A percentile compares a stretch with the other conserved stretches of the same genome.
These are phyloP conservation scores for Stigmatopora argus DNA, from an alignment of 2,113 vertebrate genomes.

Conservation along the genomic window DNA sequence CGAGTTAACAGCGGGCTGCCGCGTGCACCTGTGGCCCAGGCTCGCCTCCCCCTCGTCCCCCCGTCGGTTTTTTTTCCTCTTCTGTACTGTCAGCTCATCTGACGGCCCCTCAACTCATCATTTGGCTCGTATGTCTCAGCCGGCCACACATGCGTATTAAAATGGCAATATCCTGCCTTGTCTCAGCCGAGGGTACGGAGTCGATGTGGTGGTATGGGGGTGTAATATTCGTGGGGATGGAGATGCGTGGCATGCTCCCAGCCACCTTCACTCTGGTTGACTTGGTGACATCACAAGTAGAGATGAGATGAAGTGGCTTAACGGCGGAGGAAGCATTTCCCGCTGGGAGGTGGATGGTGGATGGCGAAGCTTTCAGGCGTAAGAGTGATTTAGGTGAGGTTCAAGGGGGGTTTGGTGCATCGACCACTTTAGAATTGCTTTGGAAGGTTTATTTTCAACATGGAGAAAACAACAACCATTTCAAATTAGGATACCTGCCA, in stretches of 20 bases:
- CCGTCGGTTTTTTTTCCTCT: not conserved
- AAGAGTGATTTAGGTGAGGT: not conserved
- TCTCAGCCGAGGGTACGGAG: not conserved
- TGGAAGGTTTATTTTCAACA: not conserved
- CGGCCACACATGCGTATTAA: conserved; percentile 9
- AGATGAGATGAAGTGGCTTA: conserved; percentile 7
- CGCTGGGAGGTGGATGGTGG: conserved; percentile 4
- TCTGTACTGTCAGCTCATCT: conserved; percentile 20
- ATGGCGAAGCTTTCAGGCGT: not conserved
- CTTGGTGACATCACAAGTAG: conserved; percentile 5
- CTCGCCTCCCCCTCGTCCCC: too few species aligned
- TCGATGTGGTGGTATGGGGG: not conserved
- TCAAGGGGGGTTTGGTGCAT: not conserved
- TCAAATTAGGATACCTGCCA: too few species aligned
- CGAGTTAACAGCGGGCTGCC: conserved; percentile 45
- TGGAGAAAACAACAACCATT: not conserved
- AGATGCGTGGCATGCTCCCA: too few species aligned
- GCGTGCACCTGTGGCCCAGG: conserved; percentile 40
- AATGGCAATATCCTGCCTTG: conserved; percentile 2
- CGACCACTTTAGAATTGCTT: not conserved
- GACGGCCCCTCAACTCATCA: conserved; percentile 15
- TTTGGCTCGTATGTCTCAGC: conserved; percentile 39
- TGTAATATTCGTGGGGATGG: not conserved
- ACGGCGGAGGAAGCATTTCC: conserved; percentile 5
- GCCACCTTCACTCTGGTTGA: not conserved